Conservation (phyloP, 2,113 vertebrate genomes). For the Epinephelus moara region DNA sequence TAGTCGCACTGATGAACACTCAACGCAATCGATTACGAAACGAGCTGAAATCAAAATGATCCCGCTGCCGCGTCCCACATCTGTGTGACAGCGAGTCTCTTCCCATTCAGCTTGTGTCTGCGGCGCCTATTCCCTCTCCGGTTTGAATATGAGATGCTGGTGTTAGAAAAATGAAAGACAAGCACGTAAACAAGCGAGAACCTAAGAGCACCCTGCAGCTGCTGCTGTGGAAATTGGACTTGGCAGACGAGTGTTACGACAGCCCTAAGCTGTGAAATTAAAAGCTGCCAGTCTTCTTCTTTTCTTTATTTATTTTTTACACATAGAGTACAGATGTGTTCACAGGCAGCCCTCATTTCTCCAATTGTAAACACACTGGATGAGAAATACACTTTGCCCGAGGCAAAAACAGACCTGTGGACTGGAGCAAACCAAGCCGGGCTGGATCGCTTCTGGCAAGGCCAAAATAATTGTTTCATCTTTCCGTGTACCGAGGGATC, state of each 20-base stretch:
- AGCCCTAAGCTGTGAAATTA: conserved; percentile 54
- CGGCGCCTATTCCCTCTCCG: background rate
- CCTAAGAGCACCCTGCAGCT: conserved; percentile 43
- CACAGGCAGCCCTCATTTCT: conserved; percentile 26
- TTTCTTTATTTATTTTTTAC: conserved; percentile 13
- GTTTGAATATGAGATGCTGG: conserved; percentile 27
- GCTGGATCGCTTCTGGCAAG: conserved; percentile 49
- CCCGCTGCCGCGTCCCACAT: conserved; percentile 29
- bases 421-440: conserved; percentile 29
- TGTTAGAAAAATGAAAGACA: conserved; percentile 32
- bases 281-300: conserved; percentile 53
- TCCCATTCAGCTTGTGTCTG: background rate
- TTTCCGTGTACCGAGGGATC: conserved; percentile 24
- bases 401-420: conserved; percentile 51
- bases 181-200: conserved; percentile 38
- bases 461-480: conserved; percentile 69
- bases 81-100: conserved; percentile 26
- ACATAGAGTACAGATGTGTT: conserved; percentile 37
- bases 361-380: conserved; percentile 50
- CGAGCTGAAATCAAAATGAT: conserved; percentile 15
- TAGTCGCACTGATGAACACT: background rate
- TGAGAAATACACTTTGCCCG: conserved; percentile 39
- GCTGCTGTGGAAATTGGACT: conserved; percentile 63
- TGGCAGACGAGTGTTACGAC: conserved; percentile 47
- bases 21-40: background rate